These are phyloP conservation scores for Ailuropoda melanoleuca DNA, from an alignment of 2,113 vertebrate genomes.

Conservation along the genomic window DNA sequence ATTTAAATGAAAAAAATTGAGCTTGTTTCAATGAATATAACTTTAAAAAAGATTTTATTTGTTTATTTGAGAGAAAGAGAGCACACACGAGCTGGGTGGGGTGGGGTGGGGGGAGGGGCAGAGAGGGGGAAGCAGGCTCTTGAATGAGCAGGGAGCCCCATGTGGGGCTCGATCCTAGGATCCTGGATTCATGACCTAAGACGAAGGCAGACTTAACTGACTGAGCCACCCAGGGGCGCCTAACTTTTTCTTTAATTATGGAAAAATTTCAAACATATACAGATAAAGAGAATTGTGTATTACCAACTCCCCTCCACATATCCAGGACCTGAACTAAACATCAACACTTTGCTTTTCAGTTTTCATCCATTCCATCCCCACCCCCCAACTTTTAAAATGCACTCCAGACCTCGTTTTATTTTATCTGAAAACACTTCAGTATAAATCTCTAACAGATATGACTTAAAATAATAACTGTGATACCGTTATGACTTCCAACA, in stretches of 20 bases:
- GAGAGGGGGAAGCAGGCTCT: background rate
- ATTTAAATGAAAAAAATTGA: conserved; percentile 52
- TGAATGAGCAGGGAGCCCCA: no score
- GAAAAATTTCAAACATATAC: background rate
- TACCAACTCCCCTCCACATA: background rate
- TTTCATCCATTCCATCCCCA: background rate
- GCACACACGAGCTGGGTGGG: no score
- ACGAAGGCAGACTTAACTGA: background rate
- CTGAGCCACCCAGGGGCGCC: background rate
- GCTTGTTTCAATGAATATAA: background rate
- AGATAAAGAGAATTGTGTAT: background rate
- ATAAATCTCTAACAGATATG: background rate
- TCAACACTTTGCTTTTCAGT: background rate
- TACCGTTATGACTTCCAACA: background rate
- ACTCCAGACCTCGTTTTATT: background rate
- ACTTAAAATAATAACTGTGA: background rate
- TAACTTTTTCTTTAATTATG: background rate
- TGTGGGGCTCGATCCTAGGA: background rate
- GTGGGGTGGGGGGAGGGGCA: background rate
- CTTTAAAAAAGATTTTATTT: background rate
- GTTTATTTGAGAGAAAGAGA: background rate
- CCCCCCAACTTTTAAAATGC: background rate
- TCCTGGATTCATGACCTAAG: background rate
- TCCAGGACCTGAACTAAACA: background rate
- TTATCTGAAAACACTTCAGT: background rate